Conservation (phyloP, 1,140 invertebrate genomes). For the Neodiprion virginianus region DNA sequence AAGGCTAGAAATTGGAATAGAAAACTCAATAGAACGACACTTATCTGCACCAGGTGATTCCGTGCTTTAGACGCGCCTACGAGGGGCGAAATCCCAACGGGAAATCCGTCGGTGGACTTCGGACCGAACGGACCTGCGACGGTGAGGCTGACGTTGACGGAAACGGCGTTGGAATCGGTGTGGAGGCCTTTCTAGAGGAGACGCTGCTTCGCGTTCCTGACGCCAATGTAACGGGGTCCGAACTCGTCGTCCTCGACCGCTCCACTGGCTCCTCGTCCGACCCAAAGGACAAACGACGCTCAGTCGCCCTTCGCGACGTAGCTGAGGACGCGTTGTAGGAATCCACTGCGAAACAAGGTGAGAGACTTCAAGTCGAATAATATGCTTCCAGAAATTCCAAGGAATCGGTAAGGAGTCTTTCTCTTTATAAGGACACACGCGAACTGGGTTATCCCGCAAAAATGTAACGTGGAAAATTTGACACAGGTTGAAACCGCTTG, state of each 20-base stretch:
- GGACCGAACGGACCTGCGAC: conserved; percentile 1
- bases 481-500: too few relatives aligned
- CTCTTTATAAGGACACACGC: too few relatives aligned
- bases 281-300: not conserved
- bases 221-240: not conserved
- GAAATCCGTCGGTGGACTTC: not conserved
- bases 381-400: too few relatives aligned
- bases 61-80: not conserved
- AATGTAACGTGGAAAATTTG: too few relatives aligned
- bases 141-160: not conserved
- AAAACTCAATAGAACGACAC: too few relatives aligned
- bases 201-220: not conserved
- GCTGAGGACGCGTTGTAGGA: not conserved
- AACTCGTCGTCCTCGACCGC: not conserved
- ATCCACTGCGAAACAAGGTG: not conserved
- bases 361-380: too few relatives aligned
- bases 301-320: too few relatives aligned
- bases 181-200: not conserved
- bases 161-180: not conserved
- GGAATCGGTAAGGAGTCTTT: too few relatives aligned
- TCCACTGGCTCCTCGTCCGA: not conserved
- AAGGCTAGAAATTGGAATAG: too few relatives aligned
- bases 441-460: too few relatives aligned
- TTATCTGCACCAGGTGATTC: not conserved
- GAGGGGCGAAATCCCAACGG: not conserved